Percentiles rank a stretch among this genome's conserved stretches.
phyloP scores from a whole-genome alignment of 2,888 invertebrate species.

The Drosophila ezoana region DNA sequence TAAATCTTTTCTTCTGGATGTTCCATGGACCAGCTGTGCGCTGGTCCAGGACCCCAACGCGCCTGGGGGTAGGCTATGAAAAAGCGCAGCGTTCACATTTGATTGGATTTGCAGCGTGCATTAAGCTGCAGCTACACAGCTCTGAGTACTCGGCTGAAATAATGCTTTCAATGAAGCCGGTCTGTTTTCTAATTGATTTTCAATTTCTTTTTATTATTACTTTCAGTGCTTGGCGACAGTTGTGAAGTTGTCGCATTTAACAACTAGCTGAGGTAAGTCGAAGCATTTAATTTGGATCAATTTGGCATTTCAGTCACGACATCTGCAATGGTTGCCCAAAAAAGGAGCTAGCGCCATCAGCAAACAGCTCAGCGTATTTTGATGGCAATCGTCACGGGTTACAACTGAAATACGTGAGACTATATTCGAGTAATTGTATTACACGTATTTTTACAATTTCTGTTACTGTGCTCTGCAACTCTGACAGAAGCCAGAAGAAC shows the following conservation, averaged over 20 bases:
- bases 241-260: conserved; percentile 7
- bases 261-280: conserved; percentile 37
- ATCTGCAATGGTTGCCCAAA: conserved; percentile 32
- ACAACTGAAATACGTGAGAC: conserved; percentile 53
- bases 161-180: conserved; percentile 1
- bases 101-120: conserved; percentile 47
- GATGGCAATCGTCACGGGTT: conserved; percentile 56
- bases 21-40: conserved; percentile 49
- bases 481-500: background rate
- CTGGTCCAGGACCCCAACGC: conserved; percentile 1
- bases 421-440: conserved; percentile 39
- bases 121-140: conserved; percentile 22
- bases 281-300: background rate
- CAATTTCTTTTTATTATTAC: conserved; percentile 10
- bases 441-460: conserved; percentile 33
- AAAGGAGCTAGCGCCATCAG: conserved; percentile 13
- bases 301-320: conserved; percentile 52
- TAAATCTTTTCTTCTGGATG: conserved; percentile 59
- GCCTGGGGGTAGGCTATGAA: conserved; percentile 45
- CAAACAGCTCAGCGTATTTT: conserved; percentile 37
- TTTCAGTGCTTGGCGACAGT: conserved; percentile 23
- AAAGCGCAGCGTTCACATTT: conserved; percentile 45
- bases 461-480: background rate
- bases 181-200: conserved; percentile 43
- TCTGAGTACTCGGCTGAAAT: conserved; percentile 2